Evolutionary conservation across 2,888 invertebrate genomes (phyloP), one percentile per base, ranked within the genome.

Genomic region (Dryadula phaetusa): DNA sequence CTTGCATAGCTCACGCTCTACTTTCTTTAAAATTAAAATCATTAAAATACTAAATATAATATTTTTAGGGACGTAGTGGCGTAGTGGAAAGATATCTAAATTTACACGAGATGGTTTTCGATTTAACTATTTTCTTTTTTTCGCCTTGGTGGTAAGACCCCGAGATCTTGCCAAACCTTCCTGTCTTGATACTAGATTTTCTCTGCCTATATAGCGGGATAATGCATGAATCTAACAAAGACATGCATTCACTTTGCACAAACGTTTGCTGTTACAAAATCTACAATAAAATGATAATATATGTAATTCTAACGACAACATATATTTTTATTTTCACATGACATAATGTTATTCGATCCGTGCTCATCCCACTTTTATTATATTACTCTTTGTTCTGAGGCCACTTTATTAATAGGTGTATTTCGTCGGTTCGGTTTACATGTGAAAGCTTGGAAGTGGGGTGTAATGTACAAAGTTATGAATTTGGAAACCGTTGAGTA

Each of bases 401-500:
- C 40, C 47, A 28, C 22, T 49, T 20, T 58, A 58, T 64, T 65
- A 65, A 58, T 64, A 49, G 32, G 37, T 65, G 40, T 47, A 64
- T 64, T 60, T 65, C 64, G 32, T 42, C 64, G 64, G 18, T 28
- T 64, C 64, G 42, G 42, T 49, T 58, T 64, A 64, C 42, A 49
- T 16, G 42, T 58, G 28, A 65, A 42, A 65, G 64, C 60, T 37
- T 40, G 12, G 37, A 37, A 42, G 44, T 52, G 49, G 42, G 44
- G 14, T 54, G 28, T 54, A 54, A 54, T 42, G 32, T 60, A 22
- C 32, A n/a, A 40, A 49, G 32, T 49, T 52, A 49, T 42, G 42
- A 60, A 65, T 58, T 60, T 60, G 34, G 28, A 47, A 40, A 22
- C 12, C 40, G 40, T 37, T 46, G 6, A 46, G 22, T 49, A 20